Evolutionary conservation across 2,888 invertebrate genomes (phyloP), one percentile per base, ranked within the genome.

Genomic region (Dasypogon diadema): DNA sequence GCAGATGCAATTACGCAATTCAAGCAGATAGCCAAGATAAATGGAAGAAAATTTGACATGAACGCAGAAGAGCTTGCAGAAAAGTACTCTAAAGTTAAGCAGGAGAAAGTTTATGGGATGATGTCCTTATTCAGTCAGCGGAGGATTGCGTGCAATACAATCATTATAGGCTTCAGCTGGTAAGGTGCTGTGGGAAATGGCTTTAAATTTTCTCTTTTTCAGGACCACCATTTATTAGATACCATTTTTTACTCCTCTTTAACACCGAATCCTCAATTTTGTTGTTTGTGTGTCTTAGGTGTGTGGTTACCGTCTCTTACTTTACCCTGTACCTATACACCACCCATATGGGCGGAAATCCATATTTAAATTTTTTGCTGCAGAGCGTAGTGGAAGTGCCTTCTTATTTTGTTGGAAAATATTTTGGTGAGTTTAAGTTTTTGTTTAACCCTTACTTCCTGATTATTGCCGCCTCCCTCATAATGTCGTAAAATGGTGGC

Each of bases 311-410:
- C 5, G 81, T 88, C 75, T 87, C 87, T 74, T 90, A 89, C 80
- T 86, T 87, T 76, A 86, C 88, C 8, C 82, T 89, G 75, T 81
- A 89, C 22, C 83, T 90, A 79, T 89, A 87, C 80, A 88, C 89
- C 80, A 88, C 88, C 76, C 86, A 85, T 48, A 85, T 90, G 81
- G 88, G 88, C 74, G 90, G 90, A 37, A 91, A 91, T 84, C 91
- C 91, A 10, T 91, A 90, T 82, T 80, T 91, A 77, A 91, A 91
- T 83, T 91, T 90, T 83, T 88, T 91, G 74, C 87, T 89, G 82
- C 90, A 92, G 83, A 87, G 89, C 74, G 80, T 90, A 34, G 89
- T 89, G 21, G 92, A 92, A 83, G 84, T 91, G 48, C 92, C 92
- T 0, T 90, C 90, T 2, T 89, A 89, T 82, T 83, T 90, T 58